A percentile compares a stretch with the other conserved stretches of the same genome.
These are phyloP conservation scores for Gonioctena quinquepunctata DNA, from an alignment of 1,140 invertebrate genomes.

Conservation along the genomic window DNA sequence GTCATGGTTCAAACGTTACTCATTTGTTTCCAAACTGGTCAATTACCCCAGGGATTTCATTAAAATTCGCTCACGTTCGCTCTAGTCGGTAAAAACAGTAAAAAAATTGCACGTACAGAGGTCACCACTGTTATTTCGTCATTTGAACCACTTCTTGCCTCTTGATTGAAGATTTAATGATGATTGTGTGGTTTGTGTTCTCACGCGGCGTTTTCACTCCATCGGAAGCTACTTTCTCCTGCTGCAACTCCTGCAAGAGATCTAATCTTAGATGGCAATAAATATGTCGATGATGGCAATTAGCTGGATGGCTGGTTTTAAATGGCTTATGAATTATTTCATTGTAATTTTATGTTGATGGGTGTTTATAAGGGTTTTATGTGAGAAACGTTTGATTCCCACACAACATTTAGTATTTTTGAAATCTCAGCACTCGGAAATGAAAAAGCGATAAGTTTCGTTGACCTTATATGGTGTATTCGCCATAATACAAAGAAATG, in stretches of 20 bases:
- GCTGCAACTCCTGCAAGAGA: constrained; percentile 1
- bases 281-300: not conserved
- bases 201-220: not conserved
- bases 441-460: too few species aligned
- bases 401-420: not conserved
- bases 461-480: too few species aligned
- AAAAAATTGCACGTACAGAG: not conserved
- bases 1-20: constrained; percentile 31
- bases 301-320: not conserved
- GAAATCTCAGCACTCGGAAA: too few species aligned
- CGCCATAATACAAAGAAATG: too few species aligned
- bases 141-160: not conserved
- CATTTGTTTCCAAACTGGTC: not conserved
- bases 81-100: not conserved
- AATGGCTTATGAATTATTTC: not conserved
- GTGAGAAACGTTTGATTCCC: not conserved
- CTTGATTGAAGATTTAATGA: not conserved
- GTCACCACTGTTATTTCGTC: constrained; percentile 1
- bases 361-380: too few species aligned
- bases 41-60: not conserved
- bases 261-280: not conserved
- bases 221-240: constrained; percentile 5
- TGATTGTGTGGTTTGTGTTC: not conserved
- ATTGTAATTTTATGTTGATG: not conserved
- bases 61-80: not conserved